phyloP scores from a whole-genome alignment of 1,140 invertebrate species.

The Pachyrhynchus sulphureomaculatus region DNA sequence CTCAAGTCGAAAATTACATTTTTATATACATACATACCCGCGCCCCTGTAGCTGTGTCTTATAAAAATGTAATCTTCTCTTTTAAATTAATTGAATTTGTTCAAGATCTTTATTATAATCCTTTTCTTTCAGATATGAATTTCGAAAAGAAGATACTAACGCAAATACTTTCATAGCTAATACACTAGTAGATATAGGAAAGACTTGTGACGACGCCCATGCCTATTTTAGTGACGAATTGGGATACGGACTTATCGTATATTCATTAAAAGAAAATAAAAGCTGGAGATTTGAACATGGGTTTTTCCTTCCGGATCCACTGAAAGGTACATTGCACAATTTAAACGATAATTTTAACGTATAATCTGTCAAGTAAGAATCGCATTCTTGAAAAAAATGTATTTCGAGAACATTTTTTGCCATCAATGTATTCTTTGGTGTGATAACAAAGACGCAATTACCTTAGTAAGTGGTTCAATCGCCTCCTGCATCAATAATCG shows the following conservation, averaged over 20 bases:
- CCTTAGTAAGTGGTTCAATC: too few relatives aligned
- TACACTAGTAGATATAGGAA: constrained; percentile 74
- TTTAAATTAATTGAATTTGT: too few relatives aligned
- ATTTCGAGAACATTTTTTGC: too few relatives aligned
- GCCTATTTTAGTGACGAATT: constrained; percentile 81
- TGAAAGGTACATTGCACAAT: constrained; percentile 55
- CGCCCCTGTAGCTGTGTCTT: too few relatives aligned
- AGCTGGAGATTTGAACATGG: constrained; percentile 77
- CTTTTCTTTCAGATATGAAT: constrained; percentile 56
- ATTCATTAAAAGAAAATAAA: constrained; percentile 71
- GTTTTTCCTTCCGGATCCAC: constrained; percentile 76
- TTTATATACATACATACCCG: too few relatives aligned
- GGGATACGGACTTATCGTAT: constrained; percentile 76
- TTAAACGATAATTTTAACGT: background rate
- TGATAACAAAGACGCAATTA: background rate
- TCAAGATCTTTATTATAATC: too few relatives aligned
- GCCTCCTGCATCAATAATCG: too few relatives aligned
- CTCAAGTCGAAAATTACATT: too few relatives aligned
- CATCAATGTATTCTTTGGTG: too few relatives aligned
- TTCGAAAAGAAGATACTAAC: constrained; percentile 71
- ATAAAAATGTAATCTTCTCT: too few relatives aligned
- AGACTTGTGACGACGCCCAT: constrained; percentile 72
- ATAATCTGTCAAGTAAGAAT: background rate
- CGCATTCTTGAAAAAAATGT: too few relatives aligned
- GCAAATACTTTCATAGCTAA: constrained; percentile 78